Evolutionary conservation across 2,888 invertebrate genomes (phyloP), one percentile per base, ranked within the genome.

Genomic region (Athalia cordata): DNA sequence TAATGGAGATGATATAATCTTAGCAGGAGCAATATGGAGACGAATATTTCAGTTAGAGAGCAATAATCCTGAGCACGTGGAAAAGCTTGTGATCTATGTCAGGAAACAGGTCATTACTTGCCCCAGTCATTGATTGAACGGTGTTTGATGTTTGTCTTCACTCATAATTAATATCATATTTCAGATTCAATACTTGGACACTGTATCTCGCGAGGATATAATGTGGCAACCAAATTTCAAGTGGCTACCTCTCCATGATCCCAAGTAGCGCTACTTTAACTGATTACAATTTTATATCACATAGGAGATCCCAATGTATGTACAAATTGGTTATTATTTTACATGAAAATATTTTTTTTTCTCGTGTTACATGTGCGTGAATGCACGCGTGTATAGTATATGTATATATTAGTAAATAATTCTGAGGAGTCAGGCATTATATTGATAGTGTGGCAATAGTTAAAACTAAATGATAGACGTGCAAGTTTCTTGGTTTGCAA

Each of bases 11-110:
- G 98, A 98, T 87, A 93, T 92, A 84, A 91, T 94, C 5, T 89
- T 98, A 81, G 97, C 98, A 50, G 94, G 93, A 43, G 96, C 97
- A 0, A 84, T 98, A 11, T 98, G 98, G 98, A 93, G 96, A 82
- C 93, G 96, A 81, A 93, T 98, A 87, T 96, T 96, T 84, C 93
- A 93, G 82, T 92, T 92, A 83, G 91, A 93, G 61, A 92, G 93
- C 84, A 91, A 93, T n/a, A 92, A 95, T 84, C 93, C 94, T 11
- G 92, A 92, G 81, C 87, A 93, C 79, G 85, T 98, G 79, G 96
- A 96, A 85, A 91, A 90, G 76, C 89, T 97, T 84, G 93, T 97
- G 0, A 92, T 92, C 86, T 96, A 96, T 86, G 92, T 97, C 74
- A 93, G 97, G 79, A 93, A 94, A 90, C 96, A 96, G 92, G 94